These are phyloP conservation scores for Luperina nickerlii DNA, from an alignment of 2,888 invertebrate species.

Conservation along the genomic window DNA sequence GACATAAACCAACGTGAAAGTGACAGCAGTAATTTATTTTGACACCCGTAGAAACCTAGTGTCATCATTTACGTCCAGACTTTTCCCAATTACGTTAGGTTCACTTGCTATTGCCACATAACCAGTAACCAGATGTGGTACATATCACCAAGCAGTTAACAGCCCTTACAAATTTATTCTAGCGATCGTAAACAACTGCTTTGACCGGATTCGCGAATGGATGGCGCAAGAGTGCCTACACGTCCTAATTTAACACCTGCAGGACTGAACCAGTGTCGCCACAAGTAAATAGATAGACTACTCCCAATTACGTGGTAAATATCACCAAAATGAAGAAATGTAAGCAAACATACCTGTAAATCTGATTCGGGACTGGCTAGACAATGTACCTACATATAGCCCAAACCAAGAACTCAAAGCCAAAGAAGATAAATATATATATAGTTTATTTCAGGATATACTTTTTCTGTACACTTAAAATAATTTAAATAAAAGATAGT, in stretches of 20 bases:
- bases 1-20: not conserved
- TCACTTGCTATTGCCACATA: not conserved
- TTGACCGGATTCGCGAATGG: conserved; percentile 27
- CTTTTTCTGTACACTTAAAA: not conserved
- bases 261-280: not conserved
- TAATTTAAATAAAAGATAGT: not conserved
- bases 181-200: conserved; percentile 25
- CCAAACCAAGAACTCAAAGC: not conserved
- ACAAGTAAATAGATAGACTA: not conserved
- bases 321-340: not conserved
- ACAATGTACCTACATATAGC: too few species aligned
- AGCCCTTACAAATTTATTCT: conserved; percentile 44
- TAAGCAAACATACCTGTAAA: not conserved
- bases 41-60: not conserved
- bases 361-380: not conserved
- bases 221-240: conserved; percentile 40
- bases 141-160: conserved; percentile 21
- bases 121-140: conserved; percentile 17
- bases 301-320: conserved; percentile 14
- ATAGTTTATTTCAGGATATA: not conserved
- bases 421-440: not conserved
- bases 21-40: not conserved
- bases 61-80: conserved; percentile 3
- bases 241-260: conserved; percentile 47
- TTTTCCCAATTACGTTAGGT: conserved; percentile 19